Base-by-base conservation (phyloP, 2,888 invertebrate species). In the Drosophila merina region DNA sequence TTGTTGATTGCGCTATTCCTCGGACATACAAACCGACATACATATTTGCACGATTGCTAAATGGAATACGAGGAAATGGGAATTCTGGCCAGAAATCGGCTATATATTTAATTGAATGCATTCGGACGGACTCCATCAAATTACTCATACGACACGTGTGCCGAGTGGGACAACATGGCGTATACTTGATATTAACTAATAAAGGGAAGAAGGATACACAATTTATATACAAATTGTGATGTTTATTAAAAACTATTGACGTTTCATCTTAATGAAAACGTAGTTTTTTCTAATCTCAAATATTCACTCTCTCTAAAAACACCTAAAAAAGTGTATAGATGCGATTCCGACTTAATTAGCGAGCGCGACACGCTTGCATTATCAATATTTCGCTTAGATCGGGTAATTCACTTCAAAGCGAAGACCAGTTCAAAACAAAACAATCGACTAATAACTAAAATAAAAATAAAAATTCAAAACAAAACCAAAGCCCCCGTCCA, bases 21-120 rank as follows among this genome's bases (percentile, higher is more conserved):
- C 4, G 28, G 28, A 6, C 4, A 28, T 28, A 28, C 28, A 20
- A 20, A 20, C 20, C 1, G 20, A 20, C 20, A 28, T 28, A 28
- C 55, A 70, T 72, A 70, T 70, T 72, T 72, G 54, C 72, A 70
- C 72, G 70, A 47, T 51, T 72, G 50, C 45, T 45, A 42, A 55
- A 36, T 12, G 10, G 36, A 33, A 9, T 20, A 70, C 47, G 54
- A 51, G 51, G 55, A 63, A 72, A 48, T 72, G 42, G 40, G 49
- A 49, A 47, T 51, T 67, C 20, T 38, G n/a, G n/a, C 3, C 28
- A 60, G 47, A 38, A 58, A 6, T 36, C 4, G n/a, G 5, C 36
- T 58, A 20, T 4, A 20, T 9, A 42, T 42, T 42, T 42, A 42
- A 20, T 42, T 9, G n/a, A 20, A 42, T 42, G 12, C 40, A 40